Evolutionary conservation across 2,113 vertebrate species (phyloP), one percentile per base, ranked within the genome.

Genomic region (Seriola rivoliana): DNA sequence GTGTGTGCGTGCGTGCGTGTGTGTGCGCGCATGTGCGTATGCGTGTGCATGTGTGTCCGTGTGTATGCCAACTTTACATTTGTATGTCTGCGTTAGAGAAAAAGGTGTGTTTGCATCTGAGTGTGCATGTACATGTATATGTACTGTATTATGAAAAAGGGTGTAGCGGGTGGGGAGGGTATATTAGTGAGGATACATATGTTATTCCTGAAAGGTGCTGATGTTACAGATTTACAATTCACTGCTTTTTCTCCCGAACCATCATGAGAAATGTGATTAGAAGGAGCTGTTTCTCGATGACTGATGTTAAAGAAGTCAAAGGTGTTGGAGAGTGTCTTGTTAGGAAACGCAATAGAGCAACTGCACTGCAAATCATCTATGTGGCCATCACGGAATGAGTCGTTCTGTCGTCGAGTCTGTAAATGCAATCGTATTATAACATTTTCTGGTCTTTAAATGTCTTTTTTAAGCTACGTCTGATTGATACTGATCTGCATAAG

Each of bases 201-300:
- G 80, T 81, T 84, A 81, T 82, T 77, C 82, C 84, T 79, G 65
- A 89, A 92, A 90, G 93, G 93, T 93, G 94, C 93, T 94, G 85
- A 93, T 83, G 87, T 88, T 85, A 91, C 79, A 89, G 79, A 88
- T 88, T 90, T 90, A 83, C 88, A 87, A 50, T 71, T 82, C 74
- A 65, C 59, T 58, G 75, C 13, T 75, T 71, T 66, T 40, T 66
- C 83, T 52, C 71, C 50, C 50, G 13, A 13, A 1, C 58, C 78
- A 29, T 84, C 76, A 54, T 14, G 72, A 85, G 79, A 80, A 86
- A 75, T 48, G 14, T 29, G 21, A 78, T 70, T 78, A 65, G 29
- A 34, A 4, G 6, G 34, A 79, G 68, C 32, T 59, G 54, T 78
- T 58, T 75, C 81, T 86, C 8, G 9, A n/a, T 70, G 81, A n/a